These are phyloP conservation scores for Stenotaenia linearis DNA, from an alignment of 2,888 invertebrate genomes.

Conservation along the genomic window DNA sequence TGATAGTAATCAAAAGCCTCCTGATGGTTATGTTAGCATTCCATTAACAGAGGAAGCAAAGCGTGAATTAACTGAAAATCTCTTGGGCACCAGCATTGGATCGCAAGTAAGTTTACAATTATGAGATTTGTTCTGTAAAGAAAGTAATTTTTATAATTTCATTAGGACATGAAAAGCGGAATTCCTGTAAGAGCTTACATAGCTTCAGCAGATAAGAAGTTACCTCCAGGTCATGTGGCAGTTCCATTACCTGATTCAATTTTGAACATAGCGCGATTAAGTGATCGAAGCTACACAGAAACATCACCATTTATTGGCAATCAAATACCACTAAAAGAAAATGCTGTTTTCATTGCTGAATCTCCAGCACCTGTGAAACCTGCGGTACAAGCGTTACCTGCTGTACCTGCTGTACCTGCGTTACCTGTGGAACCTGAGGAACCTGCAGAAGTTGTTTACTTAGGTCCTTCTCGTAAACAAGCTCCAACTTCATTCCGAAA, in stretches of 20 bases:
- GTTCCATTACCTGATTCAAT: constrained; percentile 31
- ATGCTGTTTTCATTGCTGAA: background rate
- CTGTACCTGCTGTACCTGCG: too few relatives aligned
- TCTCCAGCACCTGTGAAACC: too few relatives aligned
- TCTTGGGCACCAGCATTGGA: background rate
- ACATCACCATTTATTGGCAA: background rate
- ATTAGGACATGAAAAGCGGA: constrained; percentile 8
- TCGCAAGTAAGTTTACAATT: background rate
- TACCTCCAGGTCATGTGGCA: constrained; percentile 31
- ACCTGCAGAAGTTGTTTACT: constrained; percentile 30
- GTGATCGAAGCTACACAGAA: background rate
- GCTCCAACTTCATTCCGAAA: constrained; percentile 27
- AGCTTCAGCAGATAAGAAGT: constrained; percentile 29
- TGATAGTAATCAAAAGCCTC: constrained; percentile 29
- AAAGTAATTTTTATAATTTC: background rate
- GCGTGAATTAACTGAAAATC: constrained; percentile 28
- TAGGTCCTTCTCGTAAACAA: constrained; percentile 1
- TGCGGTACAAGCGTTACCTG: too few relatives aligned
- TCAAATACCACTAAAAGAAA: background rate
- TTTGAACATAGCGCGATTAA: background rate
- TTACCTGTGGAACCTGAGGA: too few relatives aligned
- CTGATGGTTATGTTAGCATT: constrained; percentile 31
- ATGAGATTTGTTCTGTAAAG: background rate
- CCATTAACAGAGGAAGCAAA: constrained; percentile 4
- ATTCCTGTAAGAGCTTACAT: constrained; percentile 31